Percentiles rank a stretch among this genome's conserved stretches.
Conservation (phyloP, 2,113 vertebrate genomes). For the Seriola aureovittata region DNA sequence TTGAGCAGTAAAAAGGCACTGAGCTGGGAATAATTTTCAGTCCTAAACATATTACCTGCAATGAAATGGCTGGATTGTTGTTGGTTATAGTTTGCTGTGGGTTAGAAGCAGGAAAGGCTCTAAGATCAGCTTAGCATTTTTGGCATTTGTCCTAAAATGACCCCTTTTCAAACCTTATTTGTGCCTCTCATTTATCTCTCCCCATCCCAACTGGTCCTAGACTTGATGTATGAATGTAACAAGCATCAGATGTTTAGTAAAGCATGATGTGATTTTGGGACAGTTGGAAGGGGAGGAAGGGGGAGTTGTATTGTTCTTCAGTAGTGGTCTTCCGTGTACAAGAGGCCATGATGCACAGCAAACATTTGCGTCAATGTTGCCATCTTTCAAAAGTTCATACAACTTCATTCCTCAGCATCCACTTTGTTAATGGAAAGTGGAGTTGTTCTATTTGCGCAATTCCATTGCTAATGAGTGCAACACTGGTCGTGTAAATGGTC, state of each 20-base stretch:
- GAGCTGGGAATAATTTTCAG: conserved; percentile 66
- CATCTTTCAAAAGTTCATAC: conserved; percentile 33
- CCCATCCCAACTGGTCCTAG: not conserved
- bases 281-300: conserved; percentile 18
- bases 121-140: conserved; percentile 53
- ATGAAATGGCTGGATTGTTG: conserved; percentile 56
- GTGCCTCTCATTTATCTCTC: conserved; percentile 26
- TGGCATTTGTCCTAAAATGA: conserved; percentile 43
- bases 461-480: conserved; percentile 46
- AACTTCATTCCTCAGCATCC: conserved; percentile 38
- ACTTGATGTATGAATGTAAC: conserved; percentile 18
- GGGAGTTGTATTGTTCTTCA: conserved; percentile 46
- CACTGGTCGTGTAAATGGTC: conserved; percentile 7
- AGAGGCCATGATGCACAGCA: conserved; percentile 66
- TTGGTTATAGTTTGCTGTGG: conserved; percentile 56
- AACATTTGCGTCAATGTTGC: conserved; percentile 40
- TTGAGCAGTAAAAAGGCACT: conserved; percentile 79
- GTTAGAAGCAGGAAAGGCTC: conserved; percentile 64
- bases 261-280: conserved; percentile 46
- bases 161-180: conserved; percentile 19
- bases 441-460: conserved; percentile 61
- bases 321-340: conserved; percentile 39
- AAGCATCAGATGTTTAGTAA: conserved; percentile 51
- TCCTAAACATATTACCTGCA: conserved; percentile 59
- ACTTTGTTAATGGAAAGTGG: conserved; percentile 23